phyloP scores from a whole-genome alignment of 2,113 vertebrate genomes.

The Chiloscyllium plagiosum region DNA sequence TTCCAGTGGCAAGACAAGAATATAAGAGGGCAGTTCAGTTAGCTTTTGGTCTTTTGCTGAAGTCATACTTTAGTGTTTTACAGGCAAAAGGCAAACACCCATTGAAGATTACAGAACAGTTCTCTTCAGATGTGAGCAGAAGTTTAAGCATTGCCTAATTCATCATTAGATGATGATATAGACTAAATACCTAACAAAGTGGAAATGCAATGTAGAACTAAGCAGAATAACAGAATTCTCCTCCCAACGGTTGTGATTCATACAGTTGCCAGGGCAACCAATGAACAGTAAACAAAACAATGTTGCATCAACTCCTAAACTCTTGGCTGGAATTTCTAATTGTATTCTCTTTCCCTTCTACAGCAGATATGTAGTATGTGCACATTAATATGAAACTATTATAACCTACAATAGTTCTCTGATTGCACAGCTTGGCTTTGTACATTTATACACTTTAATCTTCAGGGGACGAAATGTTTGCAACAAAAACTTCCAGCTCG shows the following conservation, averaged over 20 bases:
- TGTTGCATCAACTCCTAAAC: neutral
- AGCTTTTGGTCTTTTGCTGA: neutral
- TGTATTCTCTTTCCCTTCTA: neutral
- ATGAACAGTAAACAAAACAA: neutral
- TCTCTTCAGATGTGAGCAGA: neutral
- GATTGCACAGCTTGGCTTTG: neutral
- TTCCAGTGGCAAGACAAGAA: neutral
- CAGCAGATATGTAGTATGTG: neutral
- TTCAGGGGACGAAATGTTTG: too few relatives aligned
- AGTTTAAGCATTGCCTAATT: neutral
- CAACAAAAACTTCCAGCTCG: too few relatives aligned
- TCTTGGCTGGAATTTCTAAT: neutral
- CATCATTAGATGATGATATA: neutral
- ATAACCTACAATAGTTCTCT: neutral
- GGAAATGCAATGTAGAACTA: neutral
- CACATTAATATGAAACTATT: neutral
- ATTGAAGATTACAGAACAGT: neutral
- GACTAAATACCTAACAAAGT: neutral
- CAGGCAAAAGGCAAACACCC: neutral
- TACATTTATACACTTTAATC: neutral
- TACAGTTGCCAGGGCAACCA: neutral
- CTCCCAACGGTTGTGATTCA: neutral
- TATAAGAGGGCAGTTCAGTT: neutral
- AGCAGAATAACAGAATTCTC: neutral
- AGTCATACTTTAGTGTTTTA: neutral